phyloP scores from a whole-genome alignment of 2,888 invertebrate species.

The Julus scandinavius region DNA sequence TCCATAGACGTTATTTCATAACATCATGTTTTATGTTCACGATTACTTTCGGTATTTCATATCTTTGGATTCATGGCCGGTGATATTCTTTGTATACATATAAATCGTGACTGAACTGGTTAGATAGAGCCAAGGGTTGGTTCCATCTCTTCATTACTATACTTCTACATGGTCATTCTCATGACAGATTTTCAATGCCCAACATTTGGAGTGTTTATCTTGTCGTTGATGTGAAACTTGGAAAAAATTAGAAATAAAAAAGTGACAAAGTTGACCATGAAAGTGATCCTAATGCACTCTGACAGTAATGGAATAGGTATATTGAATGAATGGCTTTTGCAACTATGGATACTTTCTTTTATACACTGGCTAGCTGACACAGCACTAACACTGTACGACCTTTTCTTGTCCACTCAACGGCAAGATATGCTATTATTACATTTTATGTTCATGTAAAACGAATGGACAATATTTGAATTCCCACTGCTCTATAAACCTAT shows the following conservation, averaged over 20 bases:
- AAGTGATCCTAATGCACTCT: slow-evolving; percentile 35
- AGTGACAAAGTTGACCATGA: slow-evolving; percentile 1
- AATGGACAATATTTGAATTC: not conserved
- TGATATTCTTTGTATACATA: no score
- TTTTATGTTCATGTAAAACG: slow-evolving; percentile 13
- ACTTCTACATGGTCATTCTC: no score
- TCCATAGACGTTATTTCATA: no score
- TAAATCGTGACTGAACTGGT: no score
- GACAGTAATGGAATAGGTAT: slow-evolving; percentile 35
- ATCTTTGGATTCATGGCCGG: no score
- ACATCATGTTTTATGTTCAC: no score
- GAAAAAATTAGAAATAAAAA: slow-evolving; percentile 14
- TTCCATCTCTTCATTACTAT: no score
- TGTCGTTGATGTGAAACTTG: not conserved
- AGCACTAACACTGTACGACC: not conserved
- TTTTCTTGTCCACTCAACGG: slow-evolving; percentile 29
- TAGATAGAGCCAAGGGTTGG: no score
- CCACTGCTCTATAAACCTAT: not conserved
- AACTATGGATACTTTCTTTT: slow-evolving; percentile 24
- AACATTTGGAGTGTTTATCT: not conserved
- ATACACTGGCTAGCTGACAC: not conserved
- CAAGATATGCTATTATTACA: slow-evolving; percentile 13
- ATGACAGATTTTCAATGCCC: not conserved
- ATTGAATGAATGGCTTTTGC: slow-evolving; percentile 9
- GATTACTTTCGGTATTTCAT: no score